Conservation (phyloP, 2,113 vertebrate genomes). For the Chroicocephalus ridibundus region DNA sequence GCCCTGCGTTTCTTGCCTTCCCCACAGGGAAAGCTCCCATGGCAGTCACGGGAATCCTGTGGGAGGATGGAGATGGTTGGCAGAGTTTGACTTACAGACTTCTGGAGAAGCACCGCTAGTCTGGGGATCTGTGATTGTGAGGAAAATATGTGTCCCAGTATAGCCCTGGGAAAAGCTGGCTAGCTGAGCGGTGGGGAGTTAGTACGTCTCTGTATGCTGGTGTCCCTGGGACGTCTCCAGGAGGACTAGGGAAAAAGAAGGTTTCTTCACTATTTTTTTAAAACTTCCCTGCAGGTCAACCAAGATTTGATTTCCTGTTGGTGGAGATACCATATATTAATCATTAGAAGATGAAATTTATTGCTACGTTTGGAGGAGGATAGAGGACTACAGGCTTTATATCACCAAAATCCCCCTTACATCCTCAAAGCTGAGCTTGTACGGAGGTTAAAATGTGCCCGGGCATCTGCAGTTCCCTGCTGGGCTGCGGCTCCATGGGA, state of each 20-base stretch:
- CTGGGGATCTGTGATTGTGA: background rate
- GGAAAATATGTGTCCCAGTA: background rate
- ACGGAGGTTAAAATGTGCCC: background rate
- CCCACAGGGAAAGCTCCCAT: background rate
- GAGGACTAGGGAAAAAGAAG: background rate
- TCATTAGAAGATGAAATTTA: background rate
- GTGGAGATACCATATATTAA: background rate
- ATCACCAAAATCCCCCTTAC: background rate
- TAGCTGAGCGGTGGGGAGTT: background rate
- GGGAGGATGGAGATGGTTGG: conserved; percentile 20
- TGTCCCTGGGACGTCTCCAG: background rate
- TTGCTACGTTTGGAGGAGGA: background rate
- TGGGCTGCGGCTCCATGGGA: background rate
- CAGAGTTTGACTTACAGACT: background rate
- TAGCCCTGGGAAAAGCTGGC: background rate
- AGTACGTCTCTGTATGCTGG: rapidly evolving
- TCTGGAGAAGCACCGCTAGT: background rate
- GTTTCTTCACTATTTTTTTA: background rate
- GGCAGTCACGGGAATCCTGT: background rate
- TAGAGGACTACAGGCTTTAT: background rate
- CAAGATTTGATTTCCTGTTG: background rate
- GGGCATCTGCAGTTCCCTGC: background rate
- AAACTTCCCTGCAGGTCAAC: background rate
- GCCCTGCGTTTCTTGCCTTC: background rate
- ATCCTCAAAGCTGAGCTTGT: background rate